These are phyloP conservation scores for Sminthurides bifidus DNA, from an alignment of 1,140 invertebrate species.

Conservation along the genomic window DNA sequence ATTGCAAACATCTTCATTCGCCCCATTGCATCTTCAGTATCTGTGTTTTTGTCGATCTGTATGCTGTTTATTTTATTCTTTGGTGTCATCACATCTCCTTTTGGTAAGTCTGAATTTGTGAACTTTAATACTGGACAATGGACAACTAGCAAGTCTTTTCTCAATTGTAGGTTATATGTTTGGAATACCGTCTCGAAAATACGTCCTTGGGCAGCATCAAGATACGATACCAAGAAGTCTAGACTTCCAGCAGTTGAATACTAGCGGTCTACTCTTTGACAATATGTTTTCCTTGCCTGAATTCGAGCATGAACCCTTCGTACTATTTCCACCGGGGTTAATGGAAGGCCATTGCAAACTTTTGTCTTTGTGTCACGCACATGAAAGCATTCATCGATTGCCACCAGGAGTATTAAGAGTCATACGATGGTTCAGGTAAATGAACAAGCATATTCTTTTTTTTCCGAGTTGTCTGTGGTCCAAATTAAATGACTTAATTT, in stretches of 20 bases:
- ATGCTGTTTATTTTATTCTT: slow-evolving; percentile 20
- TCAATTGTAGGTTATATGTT: slow-evolving; percentile 31
- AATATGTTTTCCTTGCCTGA: neutral
- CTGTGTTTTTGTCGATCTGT: slow-evolving; percentile 1
- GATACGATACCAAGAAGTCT: neutral
- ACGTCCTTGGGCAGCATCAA: slow-evolving; percentile 14
- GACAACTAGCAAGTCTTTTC: too few species aligned
- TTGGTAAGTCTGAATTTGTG: too few species aligned
- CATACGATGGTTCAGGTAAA: slow-evolving; percentile 11
- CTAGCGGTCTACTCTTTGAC: neutral
- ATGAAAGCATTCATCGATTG: slow-evolving; percentile 1
- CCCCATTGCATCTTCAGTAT: slow-evolving; percentile 9
- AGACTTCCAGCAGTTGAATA: neutral
- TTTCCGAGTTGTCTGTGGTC: too few species aligned
- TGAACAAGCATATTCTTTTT: too few species aligned
- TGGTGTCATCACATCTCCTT: slow-evolving; percentile 28
- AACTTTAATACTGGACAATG: too few species aligned
- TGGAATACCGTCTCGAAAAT: slow-evolving; percentile 28
- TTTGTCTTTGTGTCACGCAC: slow-evolving; percentile 8
- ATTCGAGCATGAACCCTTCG: slow-evolving; percentile 1
- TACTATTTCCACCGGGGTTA: neutral
- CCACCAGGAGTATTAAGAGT: neutral
- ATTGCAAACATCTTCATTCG: slow-evolving; percentile 23
- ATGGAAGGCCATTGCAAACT: neutral
- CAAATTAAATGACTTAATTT: too few species aligned